Evolutionary conservation across 2,113 vertebrate species (phyloP), one percentile per base, ranked within the genome.

Genomic region (Indicator indicator): DNA sequence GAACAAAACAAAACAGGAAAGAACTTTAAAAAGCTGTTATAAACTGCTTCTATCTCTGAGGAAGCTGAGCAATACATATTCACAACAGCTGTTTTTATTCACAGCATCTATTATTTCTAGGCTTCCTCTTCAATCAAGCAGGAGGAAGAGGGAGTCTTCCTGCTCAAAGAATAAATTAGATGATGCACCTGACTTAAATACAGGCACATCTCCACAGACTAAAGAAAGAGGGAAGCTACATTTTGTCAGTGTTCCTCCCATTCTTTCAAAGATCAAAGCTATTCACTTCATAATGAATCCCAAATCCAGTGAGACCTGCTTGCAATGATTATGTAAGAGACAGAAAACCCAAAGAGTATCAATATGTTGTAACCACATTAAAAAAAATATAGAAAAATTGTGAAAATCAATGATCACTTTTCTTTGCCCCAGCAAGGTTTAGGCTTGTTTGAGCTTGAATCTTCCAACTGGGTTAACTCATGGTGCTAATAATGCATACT

Each of bases 121-220:
- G 80, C 48, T 84, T 90, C 86, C 70, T 84, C 83, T 92, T 90
- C 86, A 92, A 94, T 82, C 88, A 95, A 93, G 83, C 36, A 88
- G 69, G 60, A 94, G 72, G 86, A 86, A 81, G 56, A 88, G 48
- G 71, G 68, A 91, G 73, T 88, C 83, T 80, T 86, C 79, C 65
- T 88, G 91, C 52, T 65, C 79, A 55, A 91, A 74, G 65, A 90
- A 80, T 73, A 93, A 76, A 93, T 67, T 32, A 69, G 58, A 78
- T 62, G 76, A 83, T 64, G 70, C 54, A 68, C 65, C 54, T 81
- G 38, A 88, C 55, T 93, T 78, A 77, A 11, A 63, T 36, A 70
- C 85, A 52, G 52, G 82, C 33, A 23, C 64, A 59, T 73, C 52
- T 73, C 55, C 79, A 86, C 21, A 92, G 85, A 30, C 40, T 71